Evolutionary conservation across 2,888 invertebrate species (phyloP).

Genomic region (Scotopteryx bipunctaria): DNA sequence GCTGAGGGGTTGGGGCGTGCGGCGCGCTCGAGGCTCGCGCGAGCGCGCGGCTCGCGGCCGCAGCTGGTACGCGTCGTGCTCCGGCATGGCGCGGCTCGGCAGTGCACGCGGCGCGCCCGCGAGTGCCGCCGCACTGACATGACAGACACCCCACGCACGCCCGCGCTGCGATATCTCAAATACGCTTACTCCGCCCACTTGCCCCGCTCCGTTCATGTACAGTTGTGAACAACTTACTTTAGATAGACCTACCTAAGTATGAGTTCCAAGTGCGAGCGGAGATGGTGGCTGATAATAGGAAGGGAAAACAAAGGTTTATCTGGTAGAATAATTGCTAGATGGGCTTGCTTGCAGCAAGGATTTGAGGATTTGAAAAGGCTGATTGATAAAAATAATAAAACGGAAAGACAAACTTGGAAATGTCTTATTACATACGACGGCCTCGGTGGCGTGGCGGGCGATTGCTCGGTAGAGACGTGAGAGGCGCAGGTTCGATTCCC

Average conservation of each 20-base stretch:
- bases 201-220: conserved; percentile 76
- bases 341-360: too few species aligned
- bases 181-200: conserved; percentile 76
- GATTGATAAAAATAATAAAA: too few species aligned
- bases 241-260: too few species aligned
- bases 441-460: too few species aligned
- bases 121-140: conserved; percentile 44
- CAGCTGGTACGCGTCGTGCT: conserved; percentile 82
- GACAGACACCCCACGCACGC: conserved; percentile 54
- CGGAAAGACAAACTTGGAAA: too few species aligned
- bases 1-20: conserved; percentile 89
- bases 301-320: too few species aligned
- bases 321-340: too few species aligned
- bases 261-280: conserved; percentile 1
- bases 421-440: too few species aligned
- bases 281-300: conserved; percentile 4
- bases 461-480: too few species aligned
- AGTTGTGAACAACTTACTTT: conserved; percentile 39
- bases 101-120: conserved; percentile 39
- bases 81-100: conserved; percentile 73
- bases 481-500: too few species aligned
- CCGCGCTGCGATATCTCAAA: conserved; percentile 62
- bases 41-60: conserved; percentile 78
- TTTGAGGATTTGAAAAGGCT: too few species aligned
- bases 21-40: conserved; percentile 81